Conservation (phyloP, 64 coral and sea anemone genomes). For the Stichodactyla helianthus region DNA sequence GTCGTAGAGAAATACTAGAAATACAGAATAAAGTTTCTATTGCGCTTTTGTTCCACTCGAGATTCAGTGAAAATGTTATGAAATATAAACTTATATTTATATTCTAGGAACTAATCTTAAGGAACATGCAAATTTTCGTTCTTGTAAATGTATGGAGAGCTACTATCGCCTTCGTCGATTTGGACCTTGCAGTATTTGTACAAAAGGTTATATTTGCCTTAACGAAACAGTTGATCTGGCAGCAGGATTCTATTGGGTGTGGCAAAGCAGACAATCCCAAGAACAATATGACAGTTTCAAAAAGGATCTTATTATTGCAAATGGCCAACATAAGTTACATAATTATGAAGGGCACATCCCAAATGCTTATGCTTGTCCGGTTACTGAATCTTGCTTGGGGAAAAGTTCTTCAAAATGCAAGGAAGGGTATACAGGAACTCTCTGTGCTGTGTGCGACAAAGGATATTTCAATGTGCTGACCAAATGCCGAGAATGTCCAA, state of each 20-base stretch:
- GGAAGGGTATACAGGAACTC: constrained; percentile 31
- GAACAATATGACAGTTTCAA: constrained; percentile 15
- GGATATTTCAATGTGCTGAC: constrained; percentile 28
- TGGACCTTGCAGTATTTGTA: constrained; percentile 28
- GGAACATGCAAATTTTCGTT: constrained; percentile 22
- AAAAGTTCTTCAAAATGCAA: constrained; percentile 18
- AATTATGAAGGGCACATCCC: not conserved
- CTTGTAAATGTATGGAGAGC: constrained; percentile 30
- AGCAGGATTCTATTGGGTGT: constrained; percentile 46
- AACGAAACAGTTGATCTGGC: constrained; percentile 35
- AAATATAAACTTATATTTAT: not conserved
- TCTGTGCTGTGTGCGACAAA: constrained; percentile 31
- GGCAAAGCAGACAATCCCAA: not conserved
- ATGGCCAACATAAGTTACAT: not conserved
- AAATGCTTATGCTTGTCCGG: constrained; percentile 16
- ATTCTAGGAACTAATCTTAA: constrained; percentile 34
- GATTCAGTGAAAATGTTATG: too few relatives aligned
- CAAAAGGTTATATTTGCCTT: constrained; percentile 3
- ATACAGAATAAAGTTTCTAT: not conserved
- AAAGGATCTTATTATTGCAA: not conserved
- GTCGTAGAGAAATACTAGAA: too few relatives aligned
- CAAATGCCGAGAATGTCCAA: constrained; percentile 26
- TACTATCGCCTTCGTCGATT: constrained; percentile 42
- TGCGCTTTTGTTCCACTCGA: not conserved
- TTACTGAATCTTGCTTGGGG: constrained; percentile 15